phyloP scores from a whole-genome alignment of 2,113 vertebrate species.

The Gymnogyps californianus region DNA sequence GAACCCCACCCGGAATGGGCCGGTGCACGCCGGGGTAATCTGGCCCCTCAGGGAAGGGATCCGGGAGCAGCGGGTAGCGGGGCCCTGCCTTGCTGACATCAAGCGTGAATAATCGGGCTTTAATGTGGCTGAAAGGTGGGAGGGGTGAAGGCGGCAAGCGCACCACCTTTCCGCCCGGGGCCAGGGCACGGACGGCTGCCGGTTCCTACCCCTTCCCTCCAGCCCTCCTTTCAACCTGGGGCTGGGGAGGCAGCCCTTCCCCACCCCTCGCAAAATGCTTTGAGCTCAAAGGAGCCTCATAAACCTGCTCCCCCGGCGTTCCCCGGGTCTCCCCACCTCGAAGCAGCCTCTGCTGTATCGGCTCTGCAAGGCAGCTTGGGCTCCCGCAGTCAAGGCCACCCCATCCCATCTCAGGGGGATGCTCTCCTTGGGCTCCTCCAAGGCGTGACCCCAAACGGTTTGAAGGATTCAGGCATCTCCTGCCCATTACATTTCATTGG shows the following conservation, averaged over 20 bases:
- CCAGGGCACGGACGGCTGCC: not conserved
- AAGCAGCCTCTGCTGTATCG: accelerated
- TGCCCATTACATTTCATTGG: not conserved
- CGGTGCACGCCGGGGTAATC: not conserved
- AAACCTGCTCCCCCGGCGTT: accelerated
- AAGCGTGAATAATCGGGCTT: slow-evolving; percentile 52
- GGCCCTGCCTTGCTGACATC: slow-evolving; percentile 16
- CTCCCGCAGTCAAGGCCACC: not conserved
- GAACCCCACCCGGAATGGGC: not conserved
- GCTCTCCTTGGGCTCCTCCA: not conserved
- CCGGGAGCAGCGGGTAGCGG: not conserved
- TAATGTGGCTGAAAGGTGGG: slow-evolving; percentile 58
- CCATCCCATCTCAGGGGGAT: too few species aligned
- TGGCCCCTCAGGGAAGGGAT: slow-evolving; percentile 26
- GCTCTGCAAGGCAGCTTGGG: accelerated
- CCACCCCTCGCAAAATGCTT: not conserved
- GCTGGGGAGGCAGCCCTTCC: not conserved
- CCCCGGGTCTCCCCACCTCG: not conserved
- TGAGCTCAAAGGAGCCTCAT: not conserved
- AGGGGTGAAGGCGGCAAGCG: slow-evolving; percentile 13
- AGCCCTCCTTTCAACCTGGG: slow-evolving; percentile 11
- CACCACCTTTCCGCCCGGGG: not conserved
- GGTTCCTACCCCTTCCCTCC: slow-evolving; percentile 21
- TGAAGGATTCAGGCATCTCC: not conserved
- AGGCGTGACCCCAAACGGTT: not conserved